Percentiles rank a stretch among this genome's conserved stretches.
Evolutionary conservation across 2,888 invertebrate species (phyloP).

Genomic region (Machimus atricapillus): DNA sequence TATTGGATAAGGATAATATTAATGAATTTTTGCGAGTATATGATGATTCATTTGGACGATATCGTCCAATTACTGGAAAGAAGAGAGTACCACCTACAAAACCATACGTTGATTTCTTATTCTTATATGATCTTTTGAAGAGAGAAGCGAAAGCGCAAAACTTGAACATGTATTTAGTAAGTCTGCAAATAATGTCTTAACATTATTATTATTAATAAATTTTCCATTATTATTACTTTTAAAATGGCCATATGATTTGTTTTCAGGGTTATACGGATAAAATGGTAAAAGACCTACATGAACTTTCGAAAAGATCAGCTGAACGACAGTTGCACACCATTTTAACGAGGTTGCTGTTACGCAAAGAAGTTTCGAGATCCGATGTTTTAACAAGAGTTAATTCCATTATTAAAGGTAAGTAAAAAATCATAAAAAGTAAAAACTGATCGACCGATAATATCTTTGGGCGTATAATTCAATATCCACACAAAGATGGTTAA

Average conservation of each 20-base stretch:
- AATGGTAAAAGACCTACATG: conserved; percentile 55
- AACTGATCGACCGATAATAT: no score
- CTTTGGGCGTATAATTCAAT: no score
- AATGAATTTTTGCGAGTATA: conserved; percentile 60
- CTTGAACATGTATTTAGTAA: conserved; percentile 58
- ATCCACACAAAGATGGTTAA: no score
- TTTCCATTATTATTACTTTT: no score
- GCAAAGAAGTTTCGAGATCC: conserved; percentile 57
- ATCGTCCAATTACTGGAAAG: conserved; percentile 58
- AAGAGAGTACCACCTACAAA: conserved; percentile 61
- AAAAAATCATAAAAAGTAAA: not conserved
- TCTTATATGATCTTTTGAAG: conserved; percentile 61
- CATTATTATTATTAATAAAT: no score
- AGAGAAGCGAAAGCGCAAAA: conserved; percentile 61
- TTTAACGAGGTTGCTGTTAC: conserved; percentile 57
- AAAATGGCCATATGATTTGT: not conserved
- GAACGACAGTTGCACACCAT: conserved; percentile 58
- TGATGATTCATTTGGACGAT: conserved; percentile 59
- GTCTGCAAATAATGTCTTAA: not conserved
- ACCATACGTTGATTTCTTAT: conserved; percentile 60
- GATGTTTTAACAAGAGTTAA: conserved; percentile 59
- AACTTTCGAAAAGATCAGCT: conserved; percentile 56
- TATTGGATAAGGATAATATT: conserved; percentile 57
- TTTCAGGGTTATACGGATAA: conserved; percentile 56
- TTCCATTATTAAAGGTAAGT: conserved; percentile 57